phyloP scores from a whole-genome alignment of 2,888 invertebrate species.

The Crematogaster levior region DNA sequence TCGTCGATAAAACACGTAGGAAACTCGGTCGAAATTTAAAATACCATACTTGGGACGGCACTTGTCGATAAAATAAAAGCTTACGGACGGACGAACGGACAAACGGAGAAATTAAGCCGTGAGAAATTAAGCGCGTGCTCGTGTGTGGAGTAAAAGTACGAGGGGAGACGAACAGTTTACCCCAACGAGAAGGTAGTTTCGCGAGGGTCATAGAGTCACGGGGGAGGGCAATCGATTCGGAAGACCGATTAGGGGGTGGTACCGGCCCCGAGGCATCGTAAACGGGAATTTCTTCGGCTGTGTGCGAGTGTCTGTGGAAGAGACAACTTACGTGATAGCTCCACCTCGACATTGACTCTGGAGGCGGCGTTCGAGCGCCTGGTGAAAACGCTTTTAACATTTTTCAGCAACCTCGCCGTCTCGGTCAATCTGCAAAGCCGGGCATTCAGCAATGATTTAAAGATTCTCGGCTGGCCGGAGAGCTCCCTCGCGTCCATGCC shows the following conservation, averaged over 20 bases:
- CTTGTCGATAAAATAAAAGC: slow-evolving; percentile 37
- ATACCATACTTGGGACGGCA: slow-evolving; percentile 1
- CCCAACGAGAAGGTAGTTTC: slow-evolving; percentile 20
- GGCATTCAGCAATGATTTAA: slow-evolving; percentile 70
- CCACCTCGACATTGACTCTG: slow-evolving; percentile 94
- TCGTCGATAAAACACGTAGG: slow-evolving; percentile 1
- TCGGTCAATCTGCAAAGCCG: slow-evolving; percentile 95
- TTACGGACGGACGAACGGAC: slow-evolving; percentile 22
- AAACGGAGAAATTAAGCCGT: slow-evolving; percentile 53
- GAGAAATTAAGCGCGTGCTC: slow-evolving; percentile 62
- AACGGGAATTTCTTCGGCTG: slow-evolving; percentile 49
- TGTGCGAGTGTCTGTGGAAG: slow-evolving; percentile 57
- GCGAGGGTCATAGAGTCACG: not conserved
- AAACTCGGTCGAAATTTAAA: not conserved
- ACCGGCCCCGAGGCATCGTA: not conserved
- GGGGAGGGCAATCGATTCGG: not conserved
- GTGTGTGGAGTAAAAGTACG: not conserved
- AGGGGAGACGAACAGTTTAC: not conserved
- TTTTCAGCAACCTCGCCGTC: slow-evolving; percentile 97
- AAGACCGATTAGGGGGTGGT: not conserved
- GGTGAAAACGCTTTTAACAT: slow-evolving; percentile 96
- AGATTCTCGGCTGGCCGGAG: slow-evolving; percentile 53
- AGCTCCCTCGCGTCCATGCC: slow-evolving; percentile 37
- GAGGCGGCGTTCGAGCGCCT: slow-evolving; percentile 91
- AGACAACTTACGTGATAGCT: slow-evolving; percentile 95